A percentile compares a stretch with the other conserved stretches of the same genome.
Conservation (phyloP, 1,140 invertebrate species). For the Drosophila busckii region DNA sequence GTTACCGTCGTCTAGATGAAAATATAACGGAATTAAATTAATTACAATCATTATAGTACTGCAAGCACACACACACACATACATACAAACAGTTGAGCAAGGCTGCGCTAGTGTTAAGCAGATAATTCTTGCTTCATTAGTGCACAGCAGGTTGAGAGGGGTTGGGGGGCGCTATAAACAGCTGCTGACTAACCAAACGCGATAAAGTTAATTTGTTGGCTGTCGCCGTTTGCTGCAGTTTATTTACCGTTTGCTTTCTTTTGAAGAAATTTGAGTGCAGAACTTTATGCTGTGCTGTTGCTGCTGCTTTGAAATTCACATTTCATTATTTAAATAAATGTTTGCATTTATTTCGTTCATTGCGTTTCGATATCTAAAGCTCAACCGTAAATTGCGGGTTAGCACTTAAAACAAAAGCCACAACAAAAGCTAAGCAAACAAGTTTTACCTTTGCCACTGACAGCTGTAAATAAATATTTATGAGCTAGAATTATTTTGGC, state of each 20-base stretch:
- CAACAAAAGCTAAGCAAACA: constrained; percentile 25
- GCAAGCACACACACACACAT: constrained; percentile 35
- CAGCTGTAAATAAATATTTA: constrained; percentile 74
- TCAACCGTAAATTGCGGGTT: too few species aligned
- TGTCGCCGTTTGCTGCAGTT: constrained; percentile 15
- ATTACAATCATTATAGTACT: constrained; percentile 76
- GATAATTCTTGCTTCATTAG: constrained; percentile 71
- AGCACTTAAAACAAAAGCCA: too few species aligned
- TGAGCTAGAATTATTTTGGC: constrained; percentile 56
- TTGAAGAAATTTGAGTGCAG: background rate
- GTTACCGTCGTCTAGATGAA: constrained; percentile 58
- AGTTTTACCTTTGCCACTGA: constrained; percentile 50
- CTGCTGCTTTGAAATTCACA: too few species aligned
- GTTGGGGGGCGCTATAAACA: constrained; percentile 2
- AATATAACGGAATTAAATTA: constrained; percentile 78
- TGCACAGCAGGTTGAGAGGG: too few species aligned
- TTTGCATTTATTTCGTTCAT: too few species aligned
- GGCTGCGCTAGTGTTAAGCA: constrained; percentile 20
- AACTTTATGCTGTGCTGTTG: background rate
- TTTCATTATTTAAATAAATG: constrained; percentile 36
- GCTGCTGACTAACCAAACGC: constrained; percentile 21
- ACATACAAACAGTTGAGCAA: constrained; percentile 15
- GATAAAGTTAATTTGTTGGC: constrained; percentile 56
- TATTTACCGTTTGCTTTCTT: constrained; percentile 14
- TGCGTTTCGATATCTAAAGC: too few species aligned